Conservation (phyloP, 2,113 vertebrate genomes). For the Spermophilus dauricus region DNA sequence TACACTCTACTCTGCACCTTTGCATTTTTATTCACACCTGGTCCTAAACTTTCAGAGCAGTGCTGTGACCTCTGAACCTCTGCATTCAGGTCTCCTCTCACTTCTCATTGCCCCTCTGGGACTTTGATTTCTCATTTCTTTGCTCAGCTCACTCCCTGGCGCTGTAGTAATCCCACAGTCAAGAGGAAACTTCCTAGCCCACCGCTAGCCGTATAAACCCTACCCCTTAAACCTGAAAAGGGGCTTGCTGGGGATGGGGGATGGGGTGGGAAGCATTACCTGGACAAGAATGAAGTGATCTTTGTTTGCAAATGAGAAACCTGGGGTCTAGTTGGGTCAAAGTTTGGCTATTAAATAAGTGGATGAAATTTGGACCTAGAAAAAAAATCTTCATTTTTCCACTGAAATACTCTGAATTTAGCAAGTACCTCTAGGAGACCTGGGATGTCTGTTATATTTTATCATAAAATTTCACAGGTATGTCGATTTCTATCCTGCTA, state of each 20-base stretch:
- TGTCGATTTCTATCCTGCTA: background rate
- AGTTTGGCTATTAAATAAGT: background rate
- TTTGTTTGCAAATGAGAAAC: background rate
- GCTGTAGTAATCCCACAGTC: too few species aligned
- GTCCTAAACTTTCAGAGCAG: background rate
- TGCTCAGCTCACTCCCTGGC: background rate
- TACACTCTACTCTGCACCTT: background rate
- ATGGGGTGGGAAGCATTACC: background rate
- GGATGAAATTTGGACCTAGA: background rate
- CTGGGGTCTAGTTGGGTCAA: background rate
- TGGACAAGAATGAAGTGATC: background rate
- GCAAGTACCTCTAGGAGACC: background rate
- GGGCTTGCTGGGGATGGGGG: accelerated
- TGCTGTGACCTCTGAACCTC: background rate
- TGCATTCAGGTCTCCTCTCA: background rate
- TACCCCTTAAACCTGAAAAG: background rate
- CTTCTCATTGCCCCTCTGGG: background rate
- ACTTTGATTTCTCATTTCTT: background rate
- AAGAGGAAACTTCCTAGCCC: background rate
- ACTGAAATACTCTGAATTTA: background rate
- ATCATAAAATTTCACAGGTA: constrained; percentile 10
- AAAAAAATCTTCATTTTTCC: background rate
- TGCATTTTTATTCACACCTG: background rate
- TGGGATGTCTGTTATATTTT: background rate
- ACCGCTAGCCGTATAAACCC: background rate